These are phyloP conservation scores for Smithornis capensis DNA, from an alignment of 2,113 vertebrate genomes.

Conservation along the genomic window DNA sequence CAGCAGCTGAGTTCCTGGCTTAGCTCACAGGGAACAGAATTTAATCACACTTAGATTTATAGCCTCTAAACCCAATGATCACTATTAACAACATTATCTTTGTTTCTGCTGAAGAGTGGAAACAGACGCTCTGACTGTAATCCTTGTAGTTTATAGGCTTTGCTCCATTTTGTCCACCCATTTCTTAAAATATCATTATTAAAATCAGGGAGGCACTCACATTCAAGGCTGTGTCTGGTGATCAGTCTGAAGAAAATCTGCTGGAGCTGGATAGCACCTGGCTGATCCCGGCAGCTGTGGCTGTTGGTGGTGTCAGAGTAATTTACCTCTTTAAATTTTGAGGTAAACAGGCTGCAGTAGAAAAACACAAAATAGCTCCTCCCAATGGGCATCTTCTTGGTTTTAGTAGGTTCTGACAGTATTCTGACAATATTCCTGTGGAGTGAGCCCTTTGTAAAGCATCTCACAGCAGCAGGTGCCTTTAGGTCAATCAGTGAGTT, in stretches of 20 bases:
- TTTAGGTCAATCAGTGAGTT: not conserved
- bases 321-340: not conserved
- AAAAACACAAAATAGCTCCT: not conserved
- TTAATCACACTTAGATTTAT: not conserved
- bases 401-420: not conserved
- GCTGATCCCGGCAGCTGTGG: not conserved
- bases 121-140: not conserved
- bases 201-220: not conserved
- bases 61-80: not conserved
- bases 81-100: not conserved
- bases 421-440: not conserved
- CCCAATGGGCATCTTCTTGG: not conserved
- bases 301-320: not conserved
- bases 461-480: not conserved
- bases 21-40: not conserved
- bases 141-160: not conserved
- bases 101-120: not conserved
- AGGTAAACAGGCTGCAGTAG: not conserved
- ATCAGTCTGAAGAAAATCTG: not conserved
- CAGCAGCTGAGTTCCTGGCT: not conserved
- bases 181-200: not conserved
- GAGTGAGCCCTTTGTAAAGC: not conserved
- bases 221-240: accelerated
- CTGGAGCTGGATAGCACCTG: not conserved
- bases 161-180: not conserved